These are phyloP conservation scores for Oncorhynchus keta DNA, from an alignment of 2,113 vertebrate species.

Conservation along the genomic window DNA sequence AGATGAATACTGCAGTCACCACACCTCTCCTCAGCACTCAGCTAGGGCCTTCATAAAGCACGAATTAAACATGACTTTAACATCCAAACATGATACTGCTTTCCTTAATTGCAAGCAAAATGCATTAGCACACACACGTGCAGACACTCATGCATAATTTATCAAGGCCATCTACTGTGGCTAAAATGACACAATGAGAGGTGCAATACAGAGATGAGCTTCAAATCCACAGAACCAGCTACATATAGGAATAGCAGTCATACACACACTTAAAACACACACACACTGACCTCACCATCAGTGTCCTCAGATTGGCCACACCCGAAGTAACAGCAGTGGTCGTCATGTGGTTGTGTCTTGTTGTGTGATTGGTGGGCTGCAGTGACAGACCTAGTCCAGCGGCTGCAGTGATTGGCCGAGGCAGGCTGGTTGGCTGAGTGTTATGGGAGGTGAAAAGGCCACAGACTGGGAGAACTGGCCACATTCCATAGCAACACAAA, in stretches of 20 bases:
- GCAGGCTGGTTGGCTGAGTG: neutral
- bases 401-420: constrained; percentile 4
- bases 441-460: neutral
- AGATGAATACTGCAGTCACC: constrained; percentile 25
- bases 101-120: constrained; percentile 31
- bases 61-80: constrained; percentile 48
- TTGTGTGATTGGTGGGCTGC: neutral
- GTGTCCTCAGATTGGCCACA: constrained; percentile 4
- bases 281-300: neutral
- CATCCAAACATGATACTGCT: constrained; percentile 28
- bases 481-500: neutral
- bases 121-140: neutral
- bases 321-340: neutral
- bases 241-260: neutral
- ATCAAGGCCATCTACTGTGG: neutral
- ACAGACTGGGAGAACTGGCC: neutral
- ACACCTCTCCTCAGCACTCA: constrained; percentile 21
- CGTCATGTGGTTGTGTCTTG: neutral
- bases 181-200: neutral
- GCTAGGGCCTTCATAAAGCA: constrained; percentile 13
- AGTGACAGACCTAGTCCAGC: constrained; percentile 4
- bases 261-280: too few relatives aligned
- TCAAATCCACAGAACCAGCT: neutral
- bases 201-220: neutral
- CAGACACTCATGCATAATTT: too few relatives aligned